Evolutionary conservation across 2,888 invertebrate genomes (phyloP).

Genomic region (Dasypolia templi): DNA sequence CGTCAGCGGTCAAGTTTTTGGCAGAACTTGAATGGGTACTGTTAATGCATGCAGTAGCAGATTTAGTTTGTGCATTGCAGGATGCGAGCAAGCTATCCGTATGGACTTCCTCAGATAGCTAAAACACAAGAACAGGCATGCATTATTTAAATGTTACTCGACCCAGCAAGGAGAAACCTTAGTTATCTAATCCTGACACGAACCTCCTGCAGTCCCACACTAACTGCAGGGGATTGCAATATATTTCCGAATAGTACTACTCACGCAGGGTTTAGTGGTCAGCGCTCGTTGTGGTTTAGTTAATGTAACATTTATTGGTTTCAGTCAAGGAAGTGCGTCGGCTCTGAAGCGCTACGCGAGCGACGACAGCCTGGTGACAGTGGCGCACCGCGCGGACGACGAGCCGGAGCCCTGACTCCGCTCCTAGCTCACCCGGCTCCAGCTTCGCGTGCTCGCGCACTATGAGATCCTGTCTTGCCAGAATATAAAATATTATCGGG

Average conservation of each 20-base stretch:
- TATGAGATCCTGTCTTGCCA: conserved; percentile 23
- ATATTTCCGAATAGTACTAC: neutral
- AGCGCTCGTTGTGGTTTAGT: neutral
- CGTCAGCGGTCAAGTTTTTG: neutral
- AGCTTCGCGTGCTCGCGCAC: conserved; percentile 33
- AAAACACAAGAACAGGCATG: neutral
- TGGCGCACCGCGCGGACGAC: conserved; percentile 77
- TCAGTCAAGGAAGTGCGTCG: conserved; percentile 83
- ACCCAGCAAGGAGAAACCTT: neutral
- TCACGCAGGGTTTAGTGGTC: neutral
- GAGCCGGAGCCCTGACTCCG: conserved; percentile 78
- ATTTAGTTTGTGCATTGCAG: neutral
- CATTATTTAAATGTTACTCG: neutral
- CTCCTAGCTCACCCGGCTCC: conserved; percentile 18
- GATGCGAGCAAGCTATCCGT: neutral
- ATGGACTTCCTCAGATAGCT: no score
- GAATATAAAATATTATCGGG: conserved; percentile 9
- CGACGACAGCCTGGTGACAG: conserved; percentile 88
- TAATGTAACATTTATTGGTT: conserved; percentile 52
- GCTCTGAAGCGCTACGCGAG: conserved; percentile 87
- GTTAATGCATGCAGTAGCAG: neutral
- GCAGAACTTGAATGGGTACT: neutral
- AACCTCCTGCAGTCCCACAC: neutral
- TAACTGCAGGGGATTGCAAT: neutral
- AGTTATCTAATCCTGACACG: neutral